Percentiles rank a stretch among this genome's conserved stretches.
These are phyloP conservation scores for Hylia prasina DNA, from an alignment of 2,113 vertebrate genomes.

Conservation along the genomic window DNA sequence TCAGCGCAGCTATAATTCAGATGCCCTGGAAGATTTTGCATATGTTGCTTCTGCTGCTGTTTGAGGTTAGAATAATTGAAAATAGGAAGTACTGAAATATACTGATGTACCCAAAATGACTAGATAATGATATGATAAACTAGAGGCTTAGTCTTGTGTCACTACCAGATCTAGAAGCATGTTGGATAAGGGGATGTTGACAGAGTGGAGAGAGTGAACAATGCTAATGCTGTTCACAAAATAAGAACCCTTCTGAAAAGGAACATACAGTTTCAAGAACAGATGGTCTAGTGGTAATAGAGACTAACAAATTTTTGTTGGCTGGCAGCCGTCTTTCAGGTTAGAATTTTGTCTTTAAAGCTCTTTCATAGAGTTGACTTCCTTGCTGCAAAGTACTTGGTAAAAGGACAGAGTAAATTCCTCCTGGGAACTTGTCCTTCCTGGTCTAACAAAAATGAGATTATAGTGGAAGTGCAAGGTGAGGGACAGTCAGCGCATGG, in stretches of 20 bases:
- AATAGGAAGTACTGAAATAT: neutral
- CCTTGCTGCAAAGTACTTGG: neutral
- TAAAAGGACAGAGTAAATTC: neutral
- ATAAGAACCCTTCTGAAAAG: slow-evolving; percentile 25
- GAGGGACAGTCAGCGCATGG: accelerated
- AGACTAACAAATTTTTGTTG: slow-evolving; percentile 22
- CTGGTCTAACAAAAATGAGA: neutral
- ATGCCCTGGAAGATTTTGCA: neutral
- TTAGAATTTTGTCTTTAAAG: slow-evolving; percentile 36
- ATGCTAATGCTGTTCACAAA: neutral
- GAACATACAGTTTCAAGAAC: neutral
- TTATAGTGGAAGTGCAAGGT: neutral
- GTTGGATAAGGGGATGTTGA: neutral
- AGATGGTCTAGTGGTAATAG: slow-evolving; percentile 25
- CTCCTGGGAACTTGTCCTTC: neutral
- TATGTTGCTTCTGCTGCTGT: neutral
- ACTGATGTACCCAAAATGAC: neutral
- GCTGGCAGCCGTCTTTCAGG: slow-evolving; percentile 21
- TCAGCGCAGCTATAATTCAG: neutral
- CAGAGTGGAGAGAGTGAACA: neutral
- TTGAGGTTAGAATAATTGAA: neutral
- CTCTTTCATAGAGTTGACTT: slow-evolving; percentile 1
- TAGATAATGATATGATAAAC: neutral
- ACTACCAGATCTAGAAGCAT: neutral
- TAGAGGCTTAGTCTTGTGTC: neutral